Conservation (phyloP, 2,113 vertebrate genomes). For the Pheucticus melanocephalus region DNA sequence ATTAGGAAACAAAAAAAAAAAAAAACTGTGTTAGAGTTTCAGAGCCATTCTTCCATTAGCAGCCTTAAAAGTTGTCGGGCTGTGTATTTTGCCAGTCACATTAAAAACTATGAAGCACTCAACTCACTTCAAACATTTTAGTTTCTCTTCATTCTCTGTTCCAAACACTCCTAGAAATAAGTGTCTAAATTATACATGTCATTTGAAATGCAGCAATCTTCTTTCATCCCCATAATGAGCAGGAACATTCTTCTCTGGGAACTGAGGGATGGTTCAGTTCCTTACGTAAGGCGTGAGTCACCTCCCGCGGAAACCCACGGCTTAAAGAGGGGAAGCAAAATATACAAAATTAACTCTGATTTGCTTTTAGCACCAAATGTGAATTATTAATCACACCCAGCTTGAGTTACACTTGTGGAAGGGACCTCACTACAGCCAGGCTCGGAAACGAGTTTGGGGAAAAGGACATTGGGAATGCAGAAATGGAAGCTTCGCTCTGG, state of each 20-base stretch:
- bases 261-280: background rate
- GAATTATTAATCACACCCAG: conserved; percentile 17
- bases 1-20: background rate
- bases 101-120: conserved; percentile 36
- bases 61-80: background rate
- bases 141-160: conserved; percentile 39
- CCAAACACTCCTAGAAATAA: conserved; percentile 54
- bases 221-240: conserved; percentile 60
- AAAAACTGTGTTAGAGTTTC: background rate
- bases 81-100: conserved; percentile 30
- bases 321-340: background rate
- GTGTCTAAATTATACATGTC: conserved; percentile 64
- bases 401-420: background rate
- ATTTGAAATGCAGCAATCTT: conserved; percentile 49
- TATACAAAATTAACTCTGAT: conserved; percentile 16
- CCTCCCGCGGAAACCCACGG: background rate
- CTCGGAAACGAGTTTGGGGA: background rate
- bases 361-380: conserved; percentile 19
- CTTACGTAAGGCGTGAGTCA: conserved; percentile 47
- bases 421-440: background rate
- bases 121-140: conserved; percentile 56
- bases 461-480: background rate
- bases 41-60: conserved; percentile 17
- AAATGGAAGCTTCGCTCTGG: background rate
- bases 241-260: conserved; percentile 39